Conservation (phyloP, 2,797 vertebrate genomes). For the Ctenochaetus hawaiiensis region DNA sequence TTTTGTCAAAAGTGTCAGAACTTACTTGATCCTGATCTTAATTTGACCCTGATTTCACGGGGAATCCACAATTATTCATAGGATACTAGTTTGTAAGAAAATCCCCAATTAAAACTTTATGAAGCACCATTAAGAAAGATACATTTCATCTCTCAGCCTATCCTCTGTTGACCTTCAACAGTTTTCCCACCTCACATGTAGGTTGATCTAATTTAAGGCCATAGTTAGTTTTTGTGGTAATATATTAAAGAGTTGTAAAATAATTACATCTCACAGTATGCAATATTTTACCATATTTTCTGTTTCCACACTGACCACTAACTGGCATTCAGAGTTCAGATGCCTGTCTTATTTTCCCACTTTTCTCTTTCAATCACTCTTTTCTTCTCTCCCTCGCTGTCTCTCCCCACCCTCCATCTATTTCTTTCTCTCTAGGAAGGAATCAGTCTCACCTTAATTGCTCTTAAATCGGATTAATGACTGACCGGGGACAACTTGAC, state of each 20-base stretch:
- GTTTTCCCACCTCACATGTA: background rate
- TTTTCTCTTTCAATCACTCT: constrained; percentile 73
- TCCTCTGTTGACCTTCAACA: constrained; percentile 2
- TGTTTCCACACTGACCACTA: constrained; percentile 37
- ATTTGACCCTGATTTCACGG: constrained; percentile 26
- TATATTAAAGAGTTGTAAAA: background rate
- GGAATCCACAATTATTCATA: constrained; percentile 22
- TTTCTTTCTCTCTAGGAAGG: constrained; percentile 82
- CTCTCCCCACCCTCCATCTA: constrained; percentile 73
- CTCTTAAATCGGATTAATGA: constrained; percentile 89
- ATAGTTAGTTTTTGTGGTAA: background rate
- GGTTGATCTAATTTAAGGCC: constrained; percentile 7
- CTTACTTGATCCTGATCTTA: constrained; percentile 1
- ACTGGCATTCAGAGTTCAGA: constrained; percentile 43
- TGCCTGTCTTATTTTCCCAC: constrained; percentile 64
- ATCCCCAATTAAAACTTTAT: background rate
- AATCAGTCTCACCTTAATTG: constrained; percentile 89
- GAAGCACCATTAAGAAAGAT: background rate
- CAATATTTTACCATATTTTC: constrained; percentile 1
- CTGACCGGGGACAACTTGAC: constrained; percentile 86
- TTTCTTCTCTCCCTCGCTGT: constrained; percentile 59
- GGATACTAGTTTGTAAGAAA: background rate
- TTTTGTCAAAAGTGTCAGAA: constrained; percentile 27
- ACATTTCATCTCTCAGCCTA: background rate
- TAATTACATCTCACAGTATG: background rate